These are phyloP conservation scores for Helarctos malayanus DNA, from an alignment of 2,797 vertebrate species.

Conservation along the genomic window DNA sequence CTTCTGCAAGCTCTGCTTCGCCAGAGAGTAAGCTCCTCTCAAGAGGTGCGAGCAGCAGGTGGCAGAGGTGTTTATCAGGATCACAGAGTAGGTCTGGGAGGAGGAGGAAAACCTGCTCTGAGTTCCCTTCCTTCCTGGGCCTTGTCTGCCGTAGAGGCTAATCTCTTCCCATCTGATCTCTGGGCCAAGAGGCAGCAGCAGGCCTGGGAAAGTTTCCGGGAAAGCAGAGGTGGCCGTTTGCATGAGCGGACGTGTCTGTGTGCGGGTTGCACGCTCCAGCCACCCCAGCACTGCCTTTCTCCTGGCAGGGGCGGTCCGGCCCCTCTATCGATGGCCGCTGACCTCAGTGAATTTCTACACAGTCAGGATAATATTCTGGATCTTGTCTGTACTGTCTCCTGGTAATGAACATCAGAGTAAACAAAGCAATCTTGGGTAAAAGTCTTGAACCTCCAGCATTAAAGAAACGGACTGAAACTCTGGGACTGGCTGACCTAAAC, in stretches of 20 bases:
- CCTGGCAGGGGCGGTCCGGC: no score
- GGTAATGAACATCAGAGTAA: neutral
- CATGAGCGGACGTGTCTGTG: neutral
- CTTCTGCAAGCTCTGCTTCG: neutral
- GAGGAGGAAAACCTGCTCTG: neutral
- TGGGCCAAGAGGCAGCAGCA: neutral
- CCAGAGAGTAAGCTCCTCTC: neutral
- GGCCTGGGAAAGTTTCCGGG: neutral
- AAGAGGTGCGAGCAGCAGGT: neutral
- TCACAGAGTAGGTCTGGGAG: neutral
- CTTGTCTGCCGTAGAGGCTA: neutral
- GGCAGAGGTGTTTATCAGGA: neutral
- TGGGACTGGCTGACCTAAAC: neutral
- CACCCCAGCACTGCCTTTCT: neutral
- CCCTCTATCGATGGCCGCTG: neutral
- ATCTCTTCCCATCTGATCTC: neutral
- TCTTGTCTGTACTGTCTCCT: neutral
- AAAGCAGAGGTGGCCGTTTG: neutral
- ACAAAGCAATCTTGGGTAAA: neutral
- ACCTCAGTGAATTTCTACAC: neutral
- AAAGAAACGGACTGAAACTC: neutral
- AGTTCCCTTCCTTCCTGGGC: neutral
- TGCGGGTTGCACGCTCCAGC: accelerated
- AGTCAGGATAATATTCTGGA: neutral
- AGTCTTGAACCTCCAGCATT: neutral